Evolutionary conservation across 2,888 invertebrate species (phyloP), one percentile per base, ranked within the genome.

Genomic region (Acleris laterana): DNA sequence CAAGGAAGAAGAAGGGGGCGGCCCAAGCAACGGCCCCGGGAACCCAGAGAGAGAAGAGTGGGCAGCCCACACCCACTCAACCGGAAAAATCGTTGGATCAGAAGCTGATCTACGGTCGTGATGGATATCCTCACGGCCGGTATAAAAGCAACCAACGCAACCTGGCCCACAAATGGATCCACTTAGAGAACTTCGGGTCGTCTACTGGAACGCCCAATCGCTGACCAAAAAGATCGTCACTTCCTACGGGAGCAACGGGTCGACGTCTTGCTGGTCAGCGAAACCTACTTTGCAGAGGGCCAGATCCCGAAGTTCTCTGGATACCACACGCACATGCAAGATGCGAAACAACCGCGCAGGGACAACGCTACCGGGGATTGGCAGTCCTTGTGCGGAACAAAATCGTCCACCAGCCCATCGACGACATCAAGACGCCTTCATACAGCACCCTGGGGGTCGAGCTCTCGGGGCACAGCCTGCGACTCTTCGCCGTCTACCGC

Each of bases 381-480:
- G 25, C 25, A 5, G 25, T 25, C 25, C 25, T 25, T 5, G 25
- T 25, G 25, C 25, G 25, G 5, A 25, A 25, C 25, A 25, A 25
- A 5, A 25, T 25, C 5, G 25, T 25, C 5, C 25, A 25, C 5
- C 25, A 25, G 25, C 25, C 25, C 25, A 5, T 1, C 25, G 25
- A 25, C 0, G 25, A 25, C 5, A 5, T 25, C 5, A 25, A 25
- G 5, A 25, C 25, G 1, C 5, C 25, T 5, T 25, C 25, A 1
- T 5, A 5, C 5, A 25, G 25, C 25, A 25, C 25, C 25, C 25
- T 25, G 25, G 25, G 25, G 25, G 25, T 69, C 0, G 68, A 69
- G 32, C 7, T 50, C 0, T 49, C 9, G 1, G 61, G 60, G 1
- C 17, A 5, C 3, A 48, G 64, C 6, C 19, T 62, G 5, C 9